Evolutionary conservation across 2,113 vertebrate species (phyloP).

Genomic region (Phrynocephalus versicolor): DNA sequence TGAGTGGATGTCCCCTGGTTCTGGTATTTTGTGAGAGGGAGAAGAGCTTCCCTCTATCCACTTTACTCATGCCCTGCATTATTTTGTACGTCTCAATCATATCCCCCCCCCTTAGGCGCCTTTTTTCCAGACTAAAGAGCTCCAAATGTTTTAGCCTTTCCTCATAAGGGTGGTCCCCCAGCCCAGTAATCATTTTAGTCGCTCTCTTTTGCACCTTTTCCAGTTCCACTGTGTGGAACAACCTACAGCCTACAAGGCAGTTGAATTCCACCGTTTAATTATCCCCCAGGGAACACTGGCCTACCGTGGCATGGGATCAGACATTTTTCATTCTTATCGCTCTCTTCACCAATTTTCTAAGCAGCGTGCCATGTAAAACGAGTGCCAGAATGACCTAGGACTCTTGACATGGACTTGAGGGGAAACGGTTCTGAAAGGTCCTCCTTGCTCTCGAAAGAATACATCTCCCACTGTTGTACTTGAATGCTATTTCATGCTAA

Average conservation of each 20-base stretch:
- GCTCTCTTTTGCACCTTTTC: no score
- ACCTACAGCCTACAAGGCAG: not conserved
- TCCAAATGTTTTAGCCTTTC: no score
- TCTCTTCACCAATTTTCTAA: not conserved
- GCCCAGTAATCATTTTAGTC: no score
- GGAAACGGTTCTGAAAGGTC: not conserved
- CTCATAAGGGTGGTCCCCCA: no score
- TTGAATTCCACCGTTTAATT: not conserved
- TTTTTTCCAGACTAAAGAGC: no score
- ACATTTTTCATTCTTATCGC: not conserved
- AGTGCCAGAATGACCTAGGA: not conserved
- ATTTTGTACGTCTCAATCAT: no score
- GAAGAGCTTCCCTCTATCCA: no score
- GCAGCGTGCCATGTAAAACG: not conserved
- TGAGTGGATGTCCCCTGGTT: no score
- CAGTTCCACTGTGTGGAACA: no score
- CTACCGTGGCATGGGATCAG: not conserved
- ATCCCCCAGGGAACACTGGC: not conserved
- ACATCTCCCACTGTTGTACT: not conserved
- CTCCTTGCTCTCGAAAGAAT: not conserved
- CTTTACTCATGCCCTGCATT: no score
- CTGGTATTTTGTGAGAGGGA: no score
- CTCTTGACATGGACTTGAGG: not conserved
- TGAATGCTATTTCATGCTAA: constrained; percentile 14
- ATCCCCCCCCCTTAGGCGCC: no score